Evolutionary conservation across 2,888 invertebrate genomes (phyloP), one percentile per base, ranked within the genome.

Genomic region (Lysandra coridon): DNA sequence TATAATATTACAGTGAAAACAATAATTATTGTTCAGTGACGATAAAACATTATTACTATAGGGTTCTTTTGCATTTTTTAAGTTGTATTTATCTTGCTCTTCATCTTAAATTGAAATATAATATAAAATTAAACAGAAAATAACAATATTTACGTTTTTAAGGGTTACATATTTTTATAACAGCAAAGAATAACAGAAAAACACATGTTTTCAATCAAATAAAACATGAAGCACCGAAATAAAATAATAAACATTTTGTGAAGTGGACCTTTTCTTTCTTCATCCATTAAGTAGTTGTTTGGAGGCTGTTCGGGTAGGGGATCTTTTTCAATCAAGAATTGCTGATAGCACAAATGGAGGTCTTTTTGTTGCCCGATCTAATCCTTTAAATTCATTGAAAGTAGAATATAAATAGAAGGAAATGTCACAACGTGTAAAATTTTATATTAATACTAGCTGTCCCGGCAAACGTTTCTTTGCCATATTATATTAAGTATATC

Each of bases 251-350:
- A 69, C 33, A 69, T 69, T 69, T 17, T 33, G 69, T 69, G 12
- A 64, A 37, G 69, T 37, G 73, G 49, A 75, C 75, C 44, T 44
- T 75, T 75, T 23, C n/a, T 74, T 74, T 75, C 23, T 75, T 44
- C 75, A 14, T 75, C 44, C 30, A 49, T 75, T 23, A 75, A 75
- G 49, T 44, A 75, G n/a, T 75, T 10, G 49, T 44, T 75, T 12
- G 30, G 10, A n/a, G 12, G 49, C 57, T 57, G 44, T 14, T 23
- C 23, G 44, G 44, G 37, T 10, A 73, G 17, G 40, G 33, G 75
- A 75, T 75, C 49, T 75, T 75, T 75, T 75, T 75, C 75, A 75
- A 75, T 75, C 75, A 75, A 49, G 44, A 75, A 75, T 30, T 75
- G 75, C 75, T 75, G 75, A 75, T 75, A 75, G 30, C 44, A 49